Conservation (phyloP, 2,113 vertebrate species). For the Malurus melanocephalus region DNA sequence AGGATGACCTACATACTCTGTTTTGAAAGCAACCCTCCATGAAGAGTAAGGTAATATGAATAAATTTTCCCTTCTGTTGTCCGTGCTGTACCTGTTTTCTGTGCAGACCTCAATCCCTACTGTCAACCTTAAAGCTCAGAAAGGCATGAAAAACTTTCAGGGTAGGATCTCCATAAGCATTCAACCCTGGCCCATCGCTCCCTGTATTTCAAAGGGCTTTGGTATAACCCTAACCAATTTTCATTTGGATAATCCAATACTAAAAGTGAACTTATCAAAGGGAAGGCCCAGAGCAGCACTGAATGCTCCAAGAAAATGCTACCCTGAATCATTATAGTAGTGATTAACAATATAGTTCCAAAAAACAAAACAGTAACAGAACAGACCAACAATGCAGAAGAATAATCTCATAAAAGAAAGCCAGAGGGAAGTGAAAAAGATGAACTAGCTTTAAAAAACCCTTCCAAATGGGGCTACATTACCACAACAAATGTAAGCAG, state of each 20-base stretch:
- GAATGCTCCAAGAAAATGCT: background rate
- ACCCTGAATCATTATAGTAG: background rate
- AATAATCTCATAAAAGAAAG: conserved; percentile 20
- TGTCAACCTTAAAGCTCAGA: background rate
- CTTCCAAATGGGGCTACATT: background rate
- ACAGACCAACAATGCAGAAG: conserved; percentile 45
- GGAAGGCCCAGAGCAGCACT: background rate
- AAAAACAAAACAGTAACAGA: conserved; percentile 22
- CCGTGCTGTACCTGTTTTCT: background rate
- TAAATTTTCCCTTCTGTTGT: background rate
- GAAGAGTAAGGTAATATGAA: background rate
- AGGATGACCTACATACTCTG: background rate
- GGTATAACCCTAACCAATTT: too few species aligned
- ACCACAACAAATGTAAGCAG: background rate
- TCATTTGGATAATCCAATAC: too few species aligned
- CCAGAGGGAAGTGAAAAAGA: conserved; percentile 26
- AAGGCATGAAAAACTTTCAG: conserved; percentile 41
- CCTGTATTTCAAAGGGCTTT: background rate
- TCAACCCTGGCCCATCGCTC: background rate
- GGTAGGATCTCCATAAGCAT: background rate
- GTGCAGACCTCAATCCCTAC: background rate
- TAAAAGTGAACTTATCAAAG: background rate
- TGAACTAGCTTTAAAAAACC: conserved; percentile 1
- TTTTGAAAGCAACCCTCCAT: conserved; percentile 4
- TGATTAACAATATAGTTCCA: background rate